phyloP scores from a whole-genome alignment of 2,113 vertebrate species.

The Sceloporus tristichus region DNA sequence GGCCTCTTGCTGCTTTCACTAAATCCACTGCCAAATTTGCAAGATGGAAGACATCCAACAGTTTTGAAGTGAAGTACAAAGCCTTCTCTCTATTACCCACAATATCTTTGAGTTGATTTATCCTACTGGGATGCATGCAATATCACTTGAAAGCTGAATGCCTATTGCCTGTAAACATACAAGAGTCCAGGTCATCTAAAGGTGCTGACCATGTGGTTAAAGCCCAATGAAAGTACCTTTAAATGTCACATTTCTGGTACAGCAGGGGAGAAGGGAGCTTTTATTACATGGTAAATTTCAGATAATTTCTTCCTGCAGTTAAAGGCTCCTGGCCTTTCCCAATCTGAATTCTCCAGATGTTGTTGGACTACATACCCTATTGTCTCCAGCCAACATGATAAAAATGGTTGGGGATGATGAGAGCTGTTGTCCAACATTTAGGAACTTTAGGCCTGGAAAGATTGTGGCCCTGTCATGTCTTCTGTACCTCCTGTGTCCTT shows the following conservation, averaged over 20 bases:
- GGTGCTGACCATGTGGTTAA: neutral
- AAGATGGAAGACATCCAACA: conserved; percentile 10
- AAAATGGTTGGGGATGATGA: neutral
- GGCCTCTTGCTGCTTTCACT: conserved; percentile 14
- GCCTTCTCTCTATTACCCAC: neutral
- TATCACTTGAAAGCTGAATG: neutral
- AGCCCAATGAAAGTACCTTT: neutral
- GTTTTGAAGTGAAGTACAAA: conserved; percentile 8
- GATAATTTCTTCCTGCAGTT: neutral
- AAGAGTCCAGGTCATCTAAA: neutral
- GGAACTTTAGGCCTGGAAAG: too few relatives aligned
- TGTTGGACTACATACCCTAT: neutral
- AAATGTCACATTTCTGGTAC: neutral
- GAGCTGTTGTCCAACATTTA: too few relatives aligned
- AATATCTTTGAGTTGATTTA: neutral
- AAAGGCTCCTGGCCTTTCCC: neutral
- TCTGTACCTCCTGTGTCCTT: too few relatives aligned
- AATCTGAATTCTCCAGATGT: neutral
- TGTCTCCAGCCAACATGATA: neutral
- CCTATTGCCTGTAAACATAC: neutral
- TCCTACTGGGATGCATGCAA: neutral
- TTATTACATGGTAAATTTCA: neutral
- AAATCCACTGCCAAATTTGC: conserved; percentile 5
- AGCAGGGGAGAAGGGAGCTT: too few relatives aligned
- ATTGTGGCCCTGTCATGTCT: too few relatives aligned